Conservation (phyloP, 53 echinoderm and acorn worm genomes). For the Zoroaster sp. region DNA sequence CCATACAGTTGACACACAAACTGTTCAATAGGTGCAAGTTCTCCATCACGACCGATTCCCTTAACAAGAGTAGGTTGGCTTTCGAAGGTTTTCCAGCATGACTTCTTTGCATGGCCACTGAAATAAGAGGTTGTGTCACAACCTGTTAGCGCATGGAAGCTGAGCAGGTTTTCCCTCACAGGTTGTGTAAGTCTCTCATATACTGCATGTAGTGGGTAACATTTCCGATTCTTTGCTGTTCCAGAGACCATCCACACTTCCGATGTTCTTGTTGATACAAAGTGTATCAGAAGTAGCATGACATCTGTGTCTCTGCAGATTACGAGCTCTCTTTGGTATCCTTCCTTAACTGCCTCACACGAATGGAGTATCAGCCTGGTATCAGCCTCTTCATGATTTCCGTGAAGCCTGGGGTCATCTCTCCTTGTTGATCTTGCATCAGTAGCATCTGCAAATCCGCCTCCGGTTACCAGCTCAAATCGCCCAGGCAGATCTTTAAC, state of each 20-base stretch:
- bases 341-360: not conserved
- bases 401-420: not conserved
- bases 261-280: not conserved
- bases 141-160: not conserved
- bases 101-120: not conserved
- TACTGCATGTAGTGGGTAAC: not conserved
- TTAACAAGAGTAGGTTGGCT: not conserved
- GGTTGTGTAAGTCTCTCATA: not conserved
- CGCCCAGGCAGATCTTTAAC: not conserved
- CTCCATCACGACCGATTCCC: conserved; percentile 19
- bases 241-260: conserved; percentile 19
- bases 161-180: not conserved
- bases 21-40: not conserved
- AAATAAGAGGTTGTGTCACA: not conserved
- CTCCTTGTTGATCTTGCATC: conserved; percentile 1
- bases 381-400: conserved; percentile 54
- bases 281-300: conserved; percentile 20
- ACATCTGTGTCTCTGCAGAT: conserved; percentile 49
- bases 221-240: not conserved
- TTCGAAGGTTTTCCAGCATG: not conserved
- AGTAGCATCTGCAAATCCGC: not conserved
- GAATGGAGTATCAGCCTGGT: conserved; percentile 27
- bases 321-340: not conserved
- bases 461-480: not conserved
- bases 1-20: not conserved